Conservation (phyloP, 2,888 invertebrate species). For the Gonocerus acuteangulatus region DNA sequence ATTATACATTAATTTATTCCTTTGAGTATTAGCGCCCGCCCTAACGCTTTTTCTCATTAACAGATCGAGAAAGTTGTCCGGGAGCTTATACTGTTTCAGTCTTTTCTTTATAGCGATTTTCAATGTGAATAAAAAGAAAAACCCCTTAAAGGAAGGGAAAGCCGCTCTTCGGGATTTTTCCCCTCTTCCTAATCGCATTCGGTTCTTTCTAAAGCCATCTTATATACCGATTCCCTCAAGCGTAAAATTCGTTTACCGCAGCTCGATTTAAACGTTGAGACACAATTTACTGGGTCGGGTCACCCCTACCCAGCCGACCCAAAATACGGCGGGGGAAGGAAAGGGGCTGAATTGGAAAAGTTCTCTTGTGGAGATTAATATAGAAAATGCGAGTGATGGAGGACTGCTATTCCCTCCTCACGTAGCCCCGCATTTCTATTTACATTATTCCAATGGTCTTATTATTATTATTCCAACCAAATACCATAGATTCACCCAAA, state of each 20-base stretch:
- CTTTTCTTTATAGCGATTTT: constrained; percentile 1
- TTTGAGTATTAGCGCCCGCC: too few relatives aligned
- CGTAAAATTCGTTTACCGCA: constrained; percentile 21
- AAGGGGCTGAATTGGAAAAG: constrained; percentile 14
- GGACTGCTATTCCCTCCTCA: constrained; percentile 4
- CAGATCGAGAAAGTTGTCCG: not conserved
- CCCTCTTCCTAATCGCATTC: not conserved
- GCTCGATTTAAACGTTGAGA: constrained; percentile 15
- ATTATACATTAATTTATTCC: too few relatives aligned
- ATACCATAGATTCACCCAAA: too few relatives aligned
- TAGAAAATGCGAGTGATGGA: constrained; percentile 17
- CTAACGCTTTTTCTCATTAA: not conserved
- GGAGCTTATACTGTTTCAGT: not conserved
- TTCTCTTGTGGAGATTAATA: constrained; percentile 19
- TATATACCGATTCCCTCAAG: constrained; percentile 18
- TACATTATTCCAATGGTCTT: too few relatives aligned
- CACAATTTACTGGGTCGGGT: constrained; percentile 14
- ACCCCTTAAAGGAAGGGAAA: not conserved
- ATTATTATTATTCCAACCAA: too few relatives aligned
- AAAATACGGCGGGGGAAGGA: not conserved
- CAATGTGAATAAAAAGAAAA: not conserved
- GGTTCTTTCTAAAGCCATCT: constrained; percentile 6
- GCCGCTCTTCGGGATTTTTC: not conserved
- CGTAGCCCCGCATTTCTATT: too few relatives aligned
- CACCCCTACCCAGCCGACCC: not conserved